Conservation (phyloP, 2,113 vertebrate genomes). For the Gambusia affinis region DNA sequence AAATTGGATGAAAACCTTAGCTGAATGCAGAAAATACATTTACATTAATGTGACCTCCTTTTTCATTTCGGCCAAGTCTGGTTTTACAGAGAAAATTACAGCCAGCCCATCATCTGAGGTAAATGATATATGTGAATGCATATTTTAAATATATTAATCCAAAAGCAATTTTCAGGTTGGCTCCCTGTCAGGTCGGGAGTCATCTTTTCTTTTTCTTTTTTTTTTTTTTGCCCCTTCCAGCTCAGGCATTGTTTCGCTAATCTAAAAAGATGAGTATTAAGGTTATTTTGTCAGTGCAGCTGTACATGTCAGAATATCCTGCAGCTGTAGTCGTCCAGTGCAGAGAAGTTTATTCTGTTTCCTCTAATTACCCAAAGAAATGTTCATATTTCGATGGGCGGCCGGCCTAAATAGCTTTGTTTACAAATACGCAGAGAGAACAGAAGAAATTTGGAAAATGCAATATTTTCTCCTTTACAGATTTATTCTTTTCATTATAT, state of each 20-base stretch:
- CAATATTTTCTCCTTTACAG: background rate
- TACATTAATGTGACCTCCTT: constrained; percentile 23
- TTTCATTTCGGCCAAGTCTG: constrained; percentile 1
- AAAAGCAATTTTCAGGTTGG: constrained; percentile 50
- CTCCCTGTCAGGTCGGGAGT: constrained; percentile 58
- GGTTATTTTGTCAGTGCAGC: constrained; percentile 53
- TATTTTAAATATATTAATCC: constrained; percentile 48
- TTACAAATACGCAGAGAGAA: constrained; percentile 24
- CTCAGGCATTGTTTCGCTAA: constrained; percentile 61
- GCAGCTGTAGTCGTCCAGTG: constrained; percentile 51
- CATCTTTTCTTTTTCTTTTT: constrained; percentile 19
- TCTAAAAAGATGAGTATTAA: constrained; percentile 69
- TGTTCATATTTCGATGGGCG: constrained; percentile 42
- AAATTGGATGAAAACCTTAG: constrained; percentile 23
- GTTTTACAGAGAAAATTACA: constrained; percentile 43
- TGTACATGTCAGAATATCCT: constrained; percentile 50
- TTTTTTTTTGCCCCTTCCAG: constrained; percentile 40
- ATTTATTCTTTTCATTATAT: too few relatives aligned
- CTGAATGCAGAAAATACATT: constrained; percentile 25
- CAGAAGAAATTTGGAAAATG: background rate
- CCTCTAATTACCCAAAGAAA: constrained; percentile 56
- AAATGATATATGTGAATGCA: constrained; percentile 35
- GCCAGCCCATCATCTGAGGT: constrained; percentile 11
- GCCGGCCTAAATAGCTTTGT: constrained; percentile 28
- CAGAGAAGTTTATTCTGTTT: constrained; percentile 60